A percentile compares a stretch with the other conserved stretches of the same genome.
Conservation (phyloP, 2,888 invertebrate genomes). For the Heteromyza rotundicornis region DNA sequence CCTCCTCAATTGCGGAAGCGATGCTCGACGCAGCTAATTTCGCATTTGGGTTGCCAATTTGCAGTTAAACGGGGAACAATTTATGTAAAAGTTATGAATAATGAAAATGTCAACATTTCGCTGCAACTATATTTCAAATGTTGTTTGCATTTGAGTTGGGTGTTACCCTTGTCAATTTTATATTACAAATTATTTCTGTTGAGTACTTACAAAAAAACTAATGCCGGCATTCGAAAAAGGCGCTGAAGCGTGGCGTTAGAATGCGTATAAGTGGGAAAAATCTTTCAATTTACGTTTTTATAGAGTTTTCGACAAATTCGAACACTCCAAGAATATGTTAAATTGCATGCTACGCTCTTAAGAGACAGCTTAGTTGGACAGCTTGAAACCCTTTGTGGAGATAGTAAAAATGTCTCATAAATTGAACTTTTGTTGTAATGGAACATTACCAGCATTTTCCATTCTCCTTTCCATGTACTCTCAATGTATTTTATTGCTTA, state of each 20-base stretch:
- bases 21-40: slow-evolving; percentile 41
- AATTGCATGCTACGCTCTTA: too few species aligned
- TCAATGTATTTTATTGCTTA: too few species aligned
- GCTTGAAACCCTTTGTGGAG: background rate
- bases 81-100: slow-evolving; percentile 12
- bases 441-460: too few species aligned
- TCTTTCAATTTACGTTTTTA: too few species aligned
- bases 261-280: too few species aligned
- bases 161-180: background rate
- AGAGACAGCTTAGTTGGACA: too few species aligned
- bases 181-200: background rate
- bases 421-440: background rate
- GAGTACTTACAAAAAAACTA: too few species aligned
- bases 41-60: slow-evolving; percentile 45
- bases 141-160: too few species aligned
- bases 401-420: background rate
- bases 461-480: too few species aligned
- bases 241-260: background rate
- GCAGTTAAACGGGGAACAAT: slow-evolving; percentile 29
- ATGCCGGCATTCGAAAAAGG: background rate
- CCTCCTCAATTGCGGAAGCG: slow-evolving; percentile 13
- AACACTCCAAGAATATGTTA: too few species aligned
- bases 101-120: slow-evolving; percentile 4
- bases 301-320: too few species aligned
- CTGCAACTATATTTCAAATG: background rate